phyloP scores from a whole-genome alignment of 1,140 invertebrate genomes.

The Potamilus streckersoni region DNA sequence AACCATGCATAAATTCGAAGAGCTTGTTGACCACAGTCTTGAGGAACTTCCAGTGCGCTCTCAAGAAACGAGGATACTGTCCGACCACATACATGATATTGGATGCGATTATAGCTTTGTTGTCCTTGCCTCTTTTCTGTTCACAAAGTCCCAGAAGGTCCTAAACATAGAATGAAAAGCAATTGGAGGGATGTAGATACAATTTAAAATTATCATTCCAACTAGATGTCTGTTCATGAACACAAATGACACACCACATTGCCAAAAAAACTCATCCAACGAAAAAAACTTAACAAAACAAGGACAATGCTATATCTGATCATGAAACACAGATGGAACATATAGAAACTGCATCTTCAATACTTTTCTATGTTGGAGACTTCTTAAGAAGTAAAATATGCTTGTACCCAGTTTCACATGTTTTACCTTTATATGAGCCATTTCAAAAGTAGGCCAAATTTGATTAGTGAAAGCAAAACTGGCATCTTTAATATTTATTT shows the following conservation, averaged over 20 bases:
- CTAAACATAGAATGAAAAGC: constrained; percentile 38
- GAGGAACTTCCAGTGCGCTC: constrained; percentile 99
- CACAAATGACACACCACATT: neutral
- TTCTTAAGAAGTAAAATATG: too few species aligned
- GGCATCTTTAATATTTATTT: too few species aligned
- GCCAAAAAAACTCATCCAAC: neutral
- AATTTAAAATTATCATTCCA: too few species aligned
- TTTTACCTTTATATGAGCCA: too few species aligned
- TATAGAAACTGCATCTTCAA: too few species aligned
- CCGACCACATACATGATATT: constrained; percentile 99
- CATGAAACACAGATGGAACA: too few species aligned
- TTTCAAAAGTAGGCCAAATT: too few species aligned
- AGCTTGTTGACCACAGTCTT: constrained; percentile 99
- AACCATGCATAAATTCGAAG: constrained; percentile 99
- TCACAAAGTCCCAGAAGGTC: constrained; percentile 98
- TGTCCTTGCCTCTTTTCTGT: constrained; percentile 99
- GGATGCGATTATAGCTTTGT: constrained; percentile 99
- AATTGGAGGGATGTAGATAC: neutral
- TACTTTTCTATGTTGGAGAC: too few species aligned
- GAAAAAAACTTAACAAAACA: too few species aligned
- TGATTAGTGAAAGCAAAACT: too few species aligned
- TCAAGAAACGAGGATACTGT: constrained; percentile 98
- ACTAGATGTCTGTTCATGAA: constrained; percentile 1
- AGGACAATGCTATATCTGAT: too few species aligned
- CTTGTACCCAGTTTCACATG: too few species aligned